phyloP scores from a whole-genome alignment of 2,113 vertebrate genomes.

The Cebus imitator region DNA sequence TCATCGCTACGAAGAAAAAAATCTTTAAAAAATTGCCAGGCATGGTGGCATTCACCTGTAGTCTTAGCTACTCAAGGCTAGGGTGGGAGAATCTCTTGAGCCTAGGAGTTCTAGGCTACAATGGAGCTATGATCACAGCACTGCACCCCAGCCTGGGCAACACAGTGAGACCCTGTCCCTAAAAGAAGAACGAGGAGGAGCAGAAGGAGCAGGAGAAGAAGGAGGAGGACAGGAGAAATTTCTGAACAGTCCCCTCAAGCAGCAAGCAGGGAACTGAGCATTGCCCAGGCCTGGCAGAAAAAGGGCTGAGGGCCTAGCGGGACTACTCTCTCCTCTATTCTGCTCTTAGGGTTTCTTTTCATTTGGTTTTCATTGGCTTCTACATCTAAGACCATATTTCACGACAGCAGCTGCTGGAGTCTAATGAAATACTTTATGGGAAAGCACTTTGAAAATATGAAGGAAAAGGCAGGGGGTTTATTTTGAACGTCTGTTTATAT shows the following conservation, averaged over 20 bases:
- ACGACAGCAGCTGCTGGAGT: conserved; percentile 56
- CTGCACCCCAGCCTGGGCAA: too few relatives aligned
- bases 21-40: too few relatives aligned
- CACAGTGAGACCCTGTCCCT: too few relatives aligned
- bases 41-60: too few relatives aligned
- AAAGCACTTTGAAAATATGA: conserved; percentile 47
- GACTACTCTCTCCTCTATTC: neutral
- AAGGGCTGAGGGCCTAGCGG: rapidly evolving
- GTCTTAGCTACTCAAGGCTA: too few relatives aligned
- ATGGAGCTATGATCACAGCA: too few relatives aligned
- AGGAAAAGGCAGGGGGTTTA: conserved; percentile 33
- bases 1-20: too few relatives aligned
- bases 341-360: neutral
- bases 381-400: conserved; percentile 47
- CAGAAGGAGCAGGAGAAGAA: too few relatives aligned
- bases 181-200: too few relatives aligned
- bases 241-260: neutral
- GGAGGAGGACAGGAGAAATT: neutral
- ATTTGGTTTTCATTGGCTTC: neutral
- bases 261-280: neutral
- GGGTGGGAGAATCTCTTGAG: too few relatives aligned
- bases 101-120: too few relatives aligned
- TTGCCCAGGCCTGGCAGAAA: too few relatives aligned
- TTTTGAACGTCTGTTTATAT: conserved; percentile 58
- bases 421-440: conserved; percentile 72